Percentiles rank a stretch among this genome's conserved stretches.
phyloP scores from a whole-genome alignment of 53 echinoderm and acorn worm species.

The Luidia sarsii region DNA sequence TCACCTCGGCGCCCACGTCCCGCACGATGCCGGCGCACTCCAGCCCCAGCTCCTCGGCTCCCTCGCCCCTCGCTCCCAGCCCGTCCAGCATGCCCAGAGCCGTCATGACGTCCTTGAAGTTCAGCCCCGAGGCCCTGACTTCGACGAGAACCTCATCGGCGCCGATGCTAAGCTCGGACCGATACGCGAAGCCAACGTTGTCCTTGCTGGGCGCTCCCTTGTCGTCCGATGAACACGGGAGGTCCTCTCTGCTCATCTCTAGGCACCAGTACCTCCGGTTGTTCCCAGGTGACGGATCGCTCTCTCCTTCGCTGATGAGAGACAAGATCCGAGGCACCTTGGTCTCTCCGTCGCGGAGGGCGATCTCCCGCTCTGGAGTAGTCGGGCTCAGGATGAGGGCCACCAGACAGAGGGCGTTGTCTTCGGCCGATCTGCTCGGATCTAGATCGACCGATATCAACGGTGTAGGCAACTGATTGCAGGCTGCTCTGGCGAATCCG shows the following conservation, averaged over 20 bases:
- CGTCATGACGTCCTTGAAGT: conserved; percentile 67
- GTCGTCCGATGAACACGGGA: neutral
- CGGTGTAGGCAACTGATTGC: conserved; percentile 19
- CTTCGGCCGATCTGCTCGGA: conserved; percentile 17
- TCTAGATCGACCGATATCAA: conserved; percentile 39
- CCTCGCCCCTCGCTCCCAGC: neutral
- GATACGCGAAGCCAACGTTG: conserved; percentile 56
- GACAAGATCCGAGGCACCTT: conserved; percentile 56
- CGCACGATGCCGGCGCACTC: conserved; percentile 77
- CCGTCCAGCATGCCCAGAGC: conserved; percentile 46
- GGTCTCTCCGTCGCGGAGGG: conserved; percentile 6
- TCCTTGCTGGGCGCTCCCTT: conserved; percentile 34
- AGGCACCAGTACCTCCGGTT: conserved; percentile 2
- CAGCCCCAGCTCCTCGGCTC: conserved; percentile 32
- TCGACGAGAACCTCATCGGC: conserved; percentile 65
- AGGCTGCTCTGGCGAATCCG: conserved; percentile 20
- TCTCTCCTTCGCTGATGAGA: neutral
- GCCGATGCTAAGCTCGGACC: neutral
- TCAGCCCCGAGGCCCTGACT: conserved; percentile 66
- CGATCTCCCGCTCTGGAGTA: conserved; percentile 37
- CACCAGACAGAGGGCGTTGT: neutral
- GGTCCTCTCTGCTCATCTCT: neutral
- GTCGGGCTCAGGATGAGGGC: neutral
- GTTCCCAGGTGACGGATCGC: too few species aligned
- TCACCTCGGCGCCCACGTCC: conserved; percentile 69